Conservation (phyloP, 1,140 invertebrate genomes). For the Aporrectodea caliginosa region DNA sequence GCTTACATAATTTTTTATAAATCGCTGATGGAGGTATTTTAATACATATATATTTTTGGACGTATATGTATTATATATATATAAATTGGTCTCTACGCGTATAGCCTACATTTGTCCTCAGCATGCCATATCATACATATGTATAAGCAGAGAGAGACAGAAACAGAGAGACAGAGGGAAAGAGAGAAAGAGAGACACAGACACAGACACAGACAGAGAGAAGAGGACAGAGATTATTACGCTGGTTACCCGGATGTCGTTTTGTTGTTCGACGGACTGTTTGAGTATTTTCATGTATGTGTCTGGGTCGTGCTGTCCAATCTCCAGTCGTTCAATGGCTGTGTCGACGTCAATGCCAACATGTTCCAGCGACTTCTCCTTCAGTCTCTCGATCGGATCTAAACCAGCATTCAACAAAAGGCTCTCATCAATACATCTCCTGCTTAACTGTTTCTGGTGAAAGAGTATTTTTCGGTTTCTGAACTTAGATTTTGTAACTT, state of each 20-base stretch:
- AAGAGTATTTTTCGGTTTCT: no score
- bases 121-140: no score
- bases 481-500: no score
- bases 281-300: conserved; percentile 20
- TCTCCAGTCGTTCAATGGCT: conserved; percentile 16
- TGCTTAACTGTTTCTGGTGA: no score
- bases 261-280: conserved; percentile 13
- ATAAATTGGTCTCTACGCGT: no score
- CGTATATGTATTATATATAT: no score
- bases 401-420: background rate
- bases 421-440: no score
- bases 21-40: no score
- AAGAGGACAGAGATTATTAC: background rate
- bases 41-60: no score
- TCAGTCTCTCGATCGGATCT: conserved; percentile 17
- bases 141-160: no score
- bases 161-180: background rate
- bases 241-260: background rate
- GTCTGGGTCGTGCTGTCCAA: conserved; percentile 22
- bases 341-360: conserved; percentile 15
- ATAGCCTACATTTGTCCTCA: no score
- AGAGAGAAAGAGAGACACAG: background rate
- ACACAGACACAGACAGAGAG: background rate
- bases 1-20: no score
- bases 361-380: background rate